phyloP scores from a whole-genome alignment of 2,797 vertebrate species.

The Rhynchotus rufescens region DNA sequence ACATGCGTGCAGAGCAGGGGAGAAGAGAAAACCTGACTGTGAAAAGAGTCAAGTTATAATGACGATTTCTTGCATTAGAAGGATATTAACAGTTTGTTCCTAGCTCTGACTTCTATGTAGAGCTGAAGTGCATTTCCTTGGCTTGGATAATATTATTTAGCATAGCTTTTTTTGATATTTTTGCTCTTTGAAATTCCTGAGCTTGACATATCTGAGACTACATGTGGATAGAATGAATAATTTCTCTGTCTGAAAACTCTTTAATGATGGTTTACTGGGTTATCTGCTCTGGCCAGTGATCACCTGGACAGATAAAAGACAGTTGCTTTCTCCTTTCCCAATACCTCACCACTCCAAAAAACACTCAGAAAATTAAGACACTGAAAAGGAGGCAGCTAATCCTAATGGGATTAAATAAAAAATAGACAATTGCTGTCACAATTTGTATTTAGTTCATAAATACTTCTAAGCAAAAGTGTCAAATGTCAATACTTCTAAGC shows the following conservation, averaged over 20 bases:
- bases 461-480: not conserved
- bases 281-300: not conserved
- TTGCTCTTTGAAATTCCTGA: not conserved
- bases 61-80: not conserved
- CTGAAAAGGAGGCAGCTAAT: not conserved
- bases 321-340: not conserved
- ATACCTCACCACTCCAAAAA: not conserved
- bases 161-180: not conserved
- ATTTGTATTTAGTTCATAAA: not conserved
- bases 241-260: not conserved
- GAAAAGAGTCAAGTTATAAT: not conserved
- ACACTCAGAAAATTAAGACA: not conserved
- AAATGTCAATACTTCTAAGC: not conserved
- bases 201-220: not conserved
- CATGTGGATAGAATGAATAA: not conserved
- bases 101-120: not conserved
- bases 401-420: not conserved
- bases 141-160: not conserved
- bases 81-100: not conserved
- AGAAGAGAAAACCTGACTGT: not conserved
- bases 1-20: not conserved
- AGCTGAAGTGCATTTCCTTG: not conserved
- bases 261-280: not conserved
- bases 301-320: not conserved
- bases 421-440: not conserved